Base-by-base conservation (phyloP, 2,113 vertebrate genomes). In the Rostratula benghalensis region DNA sequence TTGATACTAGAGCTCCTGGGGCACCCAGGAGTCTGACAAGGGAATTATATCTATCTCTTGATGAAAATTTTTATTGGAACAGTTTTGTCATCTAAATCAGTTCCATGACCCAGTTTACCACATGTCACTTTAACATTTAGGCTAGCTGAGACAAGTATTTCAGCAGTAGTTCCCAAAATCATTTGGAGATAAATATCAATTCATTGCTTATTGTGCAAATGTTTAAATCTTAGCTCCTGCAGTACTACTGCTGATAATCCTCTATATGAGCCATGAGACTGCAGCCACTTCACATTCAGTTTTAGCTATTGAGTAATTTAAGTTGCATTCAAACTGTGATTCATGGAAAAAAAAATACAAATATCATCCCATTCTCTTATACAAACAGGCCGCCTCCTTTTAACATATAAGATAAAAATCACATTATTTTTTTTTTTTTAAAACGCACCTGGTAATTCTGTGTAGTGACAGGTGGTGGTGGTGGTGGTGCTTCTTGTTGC, bases 401-500 rank as follows among this genome's bases (percentile, higher is more conserved):
- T 82, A 86, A 86, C 22, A 77, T 33, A 82, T n/a, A 3, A 57
- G 75, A 80, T 88, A 6, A 75, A 91, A 83, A 41, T 54, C 45
- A 68, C 28, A 45, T 31, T 39, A 48, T 28, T n/a, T 35, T 7
- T 51, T 70, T 60, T 33, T 71, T 60, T 27, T 56, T 27, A 20
- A 21, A 41, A 65, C 89, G 73, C 28, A 69, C 99, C 98, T 99
- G 99, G 96, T 99, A 99, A 96, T 99, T 99, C 93, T 99, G 99
- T 3, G 99, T 99, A 81, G 99, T 99, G 96, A 99, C 99, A 2
- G 99, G 99, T 13, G 99, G 99, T 13, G 99, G 99, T 4, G 99
- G 99, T 7, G 99, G 99, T 3, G 99, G 99, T 45, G 99, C 99
- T 97, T 99, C 99, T 46, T 98, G 98, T 89, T 99, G 99, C 25